Evolutionary conservation across 2,797 vertebrate species (phyloP).

Genomic region (Phrynocephalus forsythii): DNA sequence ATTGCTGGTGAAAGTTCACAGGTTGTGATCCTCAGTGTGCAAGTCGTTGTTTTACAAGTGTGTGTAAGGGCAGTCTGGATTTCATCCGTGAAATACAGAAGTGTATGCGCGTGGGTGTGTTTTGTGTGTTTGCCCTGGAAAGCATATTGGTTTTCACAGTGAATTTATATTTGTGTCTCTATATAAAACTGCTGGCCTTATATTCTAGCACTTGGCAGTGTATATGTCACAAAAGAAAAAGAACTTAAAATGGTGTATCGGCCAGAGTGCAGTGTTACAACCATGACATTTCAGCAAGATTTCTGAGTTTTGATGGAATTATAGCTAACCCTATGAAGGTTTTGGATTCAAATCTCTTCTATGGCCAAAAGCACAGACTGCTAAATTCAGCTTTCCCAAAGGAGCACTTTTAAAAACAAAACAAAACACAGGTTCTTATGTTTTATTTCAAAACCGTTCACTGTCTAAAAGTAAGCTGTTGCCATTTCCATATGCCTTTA

Average conservation of each 20-base stretch:
- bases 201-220: conserved; percentile 55
- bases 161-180: conserved; percentile 43
- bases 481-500: conserved; percentile 45
- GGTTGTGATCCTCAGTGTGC: background rate
- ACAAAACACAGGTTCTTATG: conserved; percentile 35
- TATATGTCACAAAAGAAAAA: conserved; percentile 7
- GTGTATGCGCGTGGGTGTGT: background rate
- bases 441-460: conserved; percentile 72
- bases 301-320: conserved; percentile 61
- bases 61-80: background rate
- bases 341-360: conserved; percentile 62
- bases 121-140: conserved; percentile 21
- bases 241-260: conserved; percentile 44
- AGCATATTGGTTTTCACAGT: conserved; percentile 22
- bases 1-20: background rate
- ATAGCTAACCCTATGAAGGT: conserved; percentile 66
- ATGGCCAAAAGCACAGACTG: conserved; percentile 66
- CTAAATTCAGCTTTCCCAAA: conserved; percentile 51
- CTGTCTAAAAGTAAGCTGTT: conserved; percentile 51
- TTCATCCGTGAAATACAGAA: background rate
- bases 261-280: conserved; percentile 56
- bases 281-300: conserved; percentile 49
- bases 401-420: conserved; percentile 66
- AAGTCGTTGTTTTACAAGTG: background rate
- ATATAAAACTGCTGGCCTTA: conserved; percentile 45